A percentile compares a stretch with the other conserved stretches of the same genome.
Conservation (phyloP, 2,113 vertebrate species). For the Osmerus mordax region DNA sequence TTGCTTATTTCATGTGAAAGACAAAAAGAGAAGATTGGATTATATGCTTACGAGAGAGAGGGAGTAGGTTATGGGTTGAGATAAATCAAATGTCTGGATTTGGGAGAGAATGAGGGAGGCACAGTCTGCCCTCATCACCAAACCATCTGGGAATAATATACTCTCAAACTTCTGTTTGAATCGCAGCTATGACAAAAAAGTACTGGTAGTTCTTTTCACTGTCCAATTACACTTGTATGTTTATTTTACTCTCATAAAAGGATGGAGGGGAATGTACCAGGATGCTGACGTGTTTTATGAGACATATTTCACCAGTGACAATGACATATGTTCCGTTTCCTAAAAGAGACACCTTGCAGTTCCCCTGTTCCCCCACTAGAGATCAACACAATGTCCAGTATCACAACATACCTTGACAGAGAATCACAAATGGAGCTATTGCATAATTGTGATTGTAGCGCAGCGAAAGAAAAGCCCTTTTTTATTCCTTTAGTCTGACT, state of each 20-base stretch:
- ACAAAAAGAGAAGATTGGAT: slow-evolving; percentile 1
- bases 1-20: not conserved
- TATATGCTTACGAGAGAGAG: not conserved
- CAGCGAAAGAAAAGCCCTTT: too few species aligned
- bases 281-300: slow-evolving; percentile 7
- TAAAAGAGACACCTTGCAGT: slow-evolving; percentile 40
- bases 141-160: slow-evolving; percentile 29
- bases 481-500: not conserved
- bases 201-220: not conserved
- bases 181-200: slow-evolving; percentile 10
- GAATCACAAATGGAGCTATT: not conserved
- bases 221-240: not conserved
- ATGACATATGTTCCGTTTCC: slow-evolving; percentile 22
- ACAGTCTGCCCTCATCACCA: slow-evolving; percentile 5
- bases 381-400: slow-evolving; percentile 4
- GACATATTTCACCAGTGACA: slow-evolving; percentile 4
- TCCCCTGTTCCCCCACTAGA: slow-evolving; percentile 20
- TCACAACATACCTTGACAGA: not conserved
- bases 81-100: not conserved
- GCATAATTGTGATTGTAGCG: not conserved
- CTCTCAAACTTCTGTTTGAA: slow-evolving; percentile 8
- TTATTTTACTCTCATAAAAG: slow-evolving; percentile 3
- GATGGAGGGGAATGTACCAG: not conserved
- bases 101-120: not conserved
- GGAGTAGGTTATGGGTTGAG: not conserved